phyloP scores from a whole-genome alignment of 2,113 vertebrate species.

The Typhlomys cinereus region DNA sequence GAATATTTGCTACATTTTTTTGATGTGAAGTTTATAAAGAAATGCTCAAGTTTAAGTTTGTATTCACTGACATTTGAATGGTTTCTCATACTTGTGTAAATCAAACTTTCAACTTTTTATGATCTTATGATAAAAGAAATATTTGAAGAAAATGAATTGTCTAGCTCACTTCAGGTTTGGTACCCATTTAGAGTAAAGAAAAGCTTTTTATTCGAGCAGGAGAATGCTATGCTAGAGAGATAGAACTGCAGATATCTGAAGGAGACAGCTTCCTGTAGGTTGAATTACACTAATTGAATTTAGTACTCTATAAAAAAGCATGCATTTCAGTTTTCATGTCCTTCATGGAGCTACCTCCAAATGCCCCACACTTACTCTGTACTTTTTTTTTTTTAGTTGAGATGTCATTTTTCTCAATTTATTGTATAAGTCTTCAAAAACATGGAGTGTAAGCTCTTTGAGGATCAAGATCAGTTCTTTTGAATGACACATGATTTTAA shows the following conservation, averaged over 20 bases:
- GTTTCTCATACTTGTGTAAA: not conserved
- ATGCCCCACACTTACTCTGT: conserved; percentile 14
- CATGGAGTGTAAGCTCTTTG: not conserved
- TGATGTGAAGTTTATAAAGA: conserved; percentile 38
- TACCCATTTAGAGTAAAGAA: not conserved
- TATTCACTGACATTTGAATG: conserved; percentile 42
- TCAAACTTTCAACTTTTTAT: not conserved
- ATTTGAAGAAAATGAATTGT: not conserved
- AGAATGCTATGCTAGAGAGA: not conserved
- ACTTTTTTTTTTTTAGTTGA: conserved; percentile 19
- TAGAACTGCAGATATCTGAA: not conserved
- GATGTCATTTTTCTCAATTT: not conserved
- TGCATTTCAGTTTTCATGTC: not conserved
- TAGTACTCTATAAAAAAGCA: not conserved
- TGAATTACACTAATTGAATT: conserved; percentile 27
- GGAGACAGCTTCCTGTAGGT: conserved; percentile 36
- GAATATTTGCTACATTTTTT: not conserved
- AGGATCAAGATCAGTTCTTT: conserved; percentile 27
- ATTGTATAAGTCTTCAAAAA: conserved; percentile 34
- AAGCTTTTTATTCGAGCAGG: not conserved
- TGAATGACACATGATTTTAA: not conserved
- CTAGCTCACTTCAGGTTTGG: not conserved
- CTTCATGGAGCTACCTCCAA: not conserved
- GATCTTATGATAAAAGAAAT: not conserved
- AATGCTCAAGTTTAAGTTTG: conserved; percentile 15